Conservation (phyloP, 2,888 invertebrate species). For the Galerucella nymphaeae region DNA sequence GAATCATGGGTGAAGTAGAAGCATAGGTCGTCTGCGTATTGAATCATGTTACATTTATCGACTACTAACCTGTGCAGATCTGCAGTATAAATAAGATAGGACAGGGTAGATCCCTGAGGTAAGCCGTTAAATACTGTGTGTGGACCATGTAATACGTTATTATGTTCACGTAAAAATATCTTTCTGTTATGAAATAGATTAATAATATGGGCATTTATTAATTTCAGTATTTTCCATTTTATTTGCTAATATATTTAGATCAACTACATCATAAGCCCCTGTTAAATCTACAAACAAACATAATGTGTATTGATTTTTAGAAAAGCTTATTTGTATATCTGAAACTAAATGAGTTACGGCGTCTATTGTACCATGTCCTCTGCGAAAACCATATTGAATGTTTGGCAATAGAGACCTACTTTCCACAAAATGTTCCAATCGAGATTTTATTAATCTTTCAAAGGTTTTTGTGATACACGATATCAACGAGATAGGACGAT, state of each 20-base stretch:
- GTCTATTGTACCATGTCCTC: not conserved
- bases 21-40: slow-evolving; percentile 3
- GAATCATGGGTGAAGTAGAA: slow-evolving; percentile 6
- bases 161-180: not conserved
- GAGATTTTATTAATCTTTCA: too few relatives aligned
- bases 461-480: too few relatives aligned
- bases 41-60: slow-evolving; percentile 3
- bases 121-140: slow-evolving; percentile 3
- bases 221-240: not conserved
- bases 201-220: not conserved
- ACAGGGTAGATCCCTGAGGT: slow-evolving; percentile 1
- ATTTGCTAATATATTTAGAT: slow-evolving; percentile 8
- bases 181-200: slow-evolving; percentile 7
- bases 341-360: not conserved
- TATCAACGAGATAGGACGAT: too few relatives aligned
- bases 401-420: too few relatives aligned
- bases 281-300: slow-evolving; percentile 6
- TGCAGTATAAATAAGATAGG: not conserved
- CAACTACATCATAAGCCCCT: slow-evolving; percentile 9
- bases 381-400: not conserved
- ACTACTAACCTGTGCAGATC: slow-evolving; percentile 4
- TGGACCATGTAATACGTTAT: slow-evolving; percentile 10
- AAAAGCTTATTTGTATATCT: not conserved
- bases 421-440: too few relatives aligned
- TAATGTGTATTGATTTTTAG: slow-evolving; percentile 3